Base-by-base conservation (phyloP, 2,113 vertebrate species). In the Orientallactaga bullata region DNA sequence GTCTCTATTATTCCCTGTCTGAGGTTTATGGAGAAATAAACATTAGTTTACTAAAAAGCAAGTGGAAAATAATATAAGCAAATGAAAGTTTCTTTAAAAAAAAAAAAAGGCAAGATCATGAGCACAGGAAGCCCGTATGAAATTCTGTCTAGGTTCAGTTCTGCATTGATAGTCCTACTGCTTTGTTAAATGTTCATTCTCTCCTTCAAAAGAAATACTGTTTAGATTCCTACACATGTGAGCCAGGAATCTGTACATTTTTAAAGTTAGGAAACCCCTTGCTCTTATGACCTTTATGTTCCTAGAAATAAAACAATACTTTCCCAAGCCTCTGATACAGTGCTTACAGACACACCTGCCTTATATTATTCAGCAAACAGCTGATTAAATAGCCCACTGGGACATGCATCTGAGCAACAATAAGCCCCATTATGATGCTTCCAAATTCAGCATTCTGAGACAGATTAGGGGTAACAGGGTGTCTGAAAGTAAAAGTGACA, bases 1-100 rank as follows among this genome's bases (percentile, higher is more conserved):
- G 24, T 95, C 30, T n/a, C 92, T 94, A 85, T 71, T 90, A 85
- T 72, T 78, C 85, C 82, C 66, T 94, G 35, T 69, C 77, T 92
- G n/a, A 55, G 10, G 73, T 37, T 83, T 72, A 92, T 87, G 35
- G 72, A 18, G 35, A 21, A 72, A 61, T 24, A 71, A 63, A 79
- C 42, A 65, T 95, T 83, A n/a, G 24, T 91, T 90, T 87, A 85
- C 35, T 88, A 72, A 82, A 93, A 93, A 71, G 35, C 65, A 77
- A 78, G 23, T 61, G 42, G 51, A 66, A 97, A 87, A 88, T 58
- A 94, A 85, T 6, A 15, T 58, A 89, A 82, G n/a, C 28, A 94
- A 92, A 88, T 92, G 23, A 91, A 95, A 89, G 55, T 55, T 55
- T 55, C 11, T 55, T 55, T 51, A 28, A 94, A 93, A 91, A 28